These are phyloP conservation scores for Epinotia bilunana DNA, from an alignment of 2,888 invertebrate species.

Conservation along the genomic window DNA sequence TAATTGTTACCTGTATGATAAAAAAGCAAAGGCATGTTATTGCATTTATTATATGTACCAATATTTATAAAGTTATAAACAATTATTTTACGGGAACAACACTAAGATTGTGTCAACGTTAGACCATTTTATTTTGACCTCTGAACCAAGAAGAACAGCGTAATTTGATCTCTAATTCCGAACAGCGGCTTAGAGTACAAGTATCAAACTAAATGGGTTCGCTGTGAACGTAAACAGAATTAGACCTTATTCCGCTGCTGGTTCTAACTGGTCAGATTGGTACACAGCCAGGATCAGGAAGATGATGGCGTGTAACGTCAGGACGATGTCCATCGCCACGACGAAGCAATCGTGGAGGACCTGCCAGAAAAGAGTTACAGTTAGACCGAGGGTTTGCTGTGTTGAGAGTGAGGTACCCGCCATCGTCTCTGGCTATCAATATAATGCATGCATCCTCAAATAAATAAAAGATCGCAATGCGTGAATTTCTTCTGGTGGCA, in stretches of 20 bases:
- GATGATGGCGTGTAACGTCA: conserved; percentile 70
- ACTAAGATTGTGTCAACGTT: background rate
- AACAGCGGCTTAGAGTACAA: background rate
- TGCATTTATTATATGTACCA: background rate
- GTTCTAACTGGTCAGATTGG: conserved; percentile 45
- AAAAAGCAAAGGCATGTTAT: background rate
- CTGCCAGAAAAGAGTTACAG: conserved; percentile 49
- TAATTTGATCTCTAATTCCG: background rate
- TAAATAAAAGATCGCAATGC: no score
- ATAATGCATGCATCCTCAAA: no score
- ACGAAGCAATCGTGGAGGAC: conserved; percentile 64
- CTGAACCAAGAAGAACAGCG: background rate
- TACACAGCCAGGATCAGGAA: conserved; percentile 71
- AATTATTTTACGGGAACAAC: background rate
- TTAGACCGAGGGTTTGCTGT: no score
- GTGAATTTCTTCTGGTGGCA: no score
- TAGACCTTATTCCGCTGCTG: background rate
- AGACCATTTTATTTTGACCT: background rate
- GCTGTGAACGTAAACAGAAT: background rate
- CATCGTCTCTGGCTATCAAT: no score
- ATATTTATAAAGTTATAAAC: background rate
- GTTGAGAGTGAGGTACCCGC: no score
- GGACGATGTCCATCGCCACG: conserved; percentile 65
- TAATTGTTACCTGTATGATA: background rate
- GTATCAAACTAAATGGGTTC: background rate